phyloP scores from a whole-genome alignment of 2,113 vertebrate species.

The Paradisaea rubra region DNA sequence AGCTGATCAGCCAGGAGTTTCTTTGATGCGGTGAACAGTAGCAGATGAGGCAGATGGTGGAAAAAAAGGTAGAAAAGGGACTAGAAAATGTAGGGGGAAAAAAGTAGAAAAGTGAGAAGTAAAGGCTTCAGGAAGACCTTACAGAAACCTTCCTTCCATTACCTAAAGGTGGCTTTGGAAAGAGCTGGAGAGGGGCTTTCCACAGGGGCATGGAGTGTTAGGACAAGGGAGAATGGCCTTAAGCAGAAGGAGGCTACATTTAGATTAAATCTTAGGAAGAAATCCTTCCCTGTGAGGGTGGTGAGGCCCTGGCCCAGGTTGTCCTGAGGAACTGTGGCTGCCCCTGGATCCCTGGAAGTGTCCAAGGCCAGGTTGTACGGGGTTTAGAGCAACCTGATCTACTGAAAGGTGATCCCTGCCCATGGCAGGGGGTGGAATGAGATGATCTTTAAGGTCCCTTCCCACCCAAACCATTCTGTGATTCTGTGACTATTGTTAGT shows the following conservation, averaged over 20 bases:
- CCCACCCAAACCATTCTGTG: neutral
- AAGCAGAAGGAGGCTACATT: neutral
- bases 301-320: rapidly evolving
- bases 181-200: neutral
- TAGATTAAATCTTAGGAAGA: neutral
- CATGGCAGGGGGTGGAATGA: rapidly evolving
- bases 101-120: neutral
- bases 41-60: neutral
- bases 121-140: neutral
- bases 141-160: neutral
- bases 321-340: too few species aligned
- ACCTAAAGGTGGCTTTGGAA: too few species aligned
- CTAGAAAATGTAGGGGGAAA: neutral
- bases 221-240: neutral
- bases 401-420: neutral
- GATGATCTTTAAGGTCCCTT: neutral
- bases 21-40: neutral
- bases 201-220: neutral
- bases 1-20: neutral
- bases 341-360: neutral
- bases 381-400: neutral
- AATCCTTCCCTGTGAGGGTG: neutral
- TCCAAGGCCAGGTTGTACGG: rapidly evolving
- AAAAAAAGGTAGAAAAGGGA: neutral
- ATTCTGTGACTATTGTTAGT: neutral